These are phyloP conservation scores for Uropsilus gracilis DNA, from an alignment of 2,113 vertebrate genomes.

Conservation along the genomic window DNA sequence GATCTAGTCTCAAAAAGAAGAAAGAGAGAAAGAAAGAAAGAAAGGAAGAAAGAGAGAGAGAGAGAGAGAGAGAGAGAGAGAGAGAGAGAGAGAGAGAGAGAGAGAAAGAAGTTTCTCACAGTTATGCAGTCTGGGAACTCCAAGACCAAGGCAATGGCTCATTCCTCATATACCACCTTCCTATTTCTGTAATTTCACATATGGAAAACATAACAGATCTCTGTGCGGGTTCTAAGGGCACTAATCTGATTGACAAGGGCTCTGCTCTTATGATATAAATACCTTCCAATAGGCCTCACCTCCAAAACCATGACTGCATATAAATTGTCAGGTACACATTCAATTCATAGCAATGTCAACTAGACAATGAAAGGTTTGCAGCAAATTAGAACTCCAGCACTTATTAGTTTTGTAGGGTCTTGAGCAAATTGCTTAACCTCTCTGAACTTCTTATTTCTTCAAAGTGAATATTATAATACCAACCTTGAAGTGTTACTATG, in stretches of 20 bases:
- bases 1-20: too few relatives aligned
- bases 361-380: background rate
- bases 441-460: background rate
- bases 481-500: constrained; percentile 19
- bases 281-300: background rate
- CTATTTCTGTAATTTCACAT: background rate
- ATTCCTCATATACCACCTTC: background rate
- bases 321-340: background rate
- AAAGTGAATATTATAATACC: background rate
- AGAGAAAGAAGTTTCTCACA: background rate
- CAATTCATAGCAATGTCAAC: background rate
- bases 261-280: background rate
- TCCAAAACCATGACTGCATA: background rate
- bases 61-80: too few relatives aligned
- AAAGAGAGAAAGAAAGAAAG: too few relatives aligned
- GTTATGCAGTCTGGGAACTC: background rate
- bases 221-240: background rate
- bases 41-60: too few relatives aligned
- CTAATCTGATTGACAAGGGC: background rate
- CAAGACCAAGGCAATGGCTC: background rate
- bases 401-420: background rate
- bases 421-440: background rate
- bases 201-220: background rate
- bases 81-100: too few relatives aligned
- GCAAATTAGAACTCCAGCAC: background rate